These are phyloP conservation scores for Synergus laeviventris DNA, from an alignment of 2,888 invertebrate genomes.

Conservation along the genomic window DNA sequence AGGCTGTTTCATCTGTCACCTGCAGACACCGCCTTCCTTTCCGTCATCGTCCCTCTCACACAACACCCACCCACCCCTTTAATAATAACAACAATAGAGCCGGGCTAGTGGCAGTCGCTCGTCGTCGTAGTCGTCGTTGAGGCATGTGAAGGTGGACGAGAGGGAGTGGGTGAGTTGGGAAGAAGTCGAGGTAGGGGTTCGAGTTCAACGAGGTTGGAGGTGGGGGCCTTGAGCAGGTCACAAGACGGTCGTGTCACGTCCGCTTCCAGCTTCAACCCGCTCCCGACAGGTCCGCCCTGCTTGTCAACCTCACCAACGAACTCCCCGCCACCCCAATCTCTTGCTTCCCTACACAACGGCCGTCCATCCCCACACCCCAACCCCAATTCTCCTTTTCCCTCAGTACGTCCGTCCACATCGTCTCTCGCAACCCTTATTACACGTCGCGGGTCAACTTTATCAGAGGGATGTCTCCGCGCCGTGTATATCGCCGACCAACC, in stretches of 20 bases:
- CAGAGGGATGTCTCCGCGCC: constrained; percentile 68
- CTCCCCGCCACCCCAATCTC: constrained; percentile 46
- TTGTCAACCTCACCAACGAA: constrained; percentile 64
- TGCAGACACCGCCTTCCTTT: constrained; percentile 76
- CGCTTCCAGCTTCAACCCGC: constrained; percentile 70
- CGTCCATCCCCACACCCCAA: constrained; percentile 42
- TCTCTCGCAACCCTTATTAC: constrained; percentile 73
- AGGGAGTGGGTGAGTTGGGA: constrained; percentile 57
- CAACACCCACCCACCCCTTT: constrained; percentile 64
- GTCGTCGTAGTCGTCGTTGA: constrained; percentile 55
- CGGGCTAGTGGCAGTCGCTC: constrained; percentile 63
- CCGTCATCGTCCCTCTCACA: constrained; percentile 74
- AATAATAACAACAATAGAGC: constrained; percentile 76
- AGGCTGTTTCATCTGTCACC: constrained; percentile 76
- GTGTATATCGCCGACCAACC: constrained; percentile 55
- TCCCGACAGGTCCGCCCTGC: constrained; percentile 68
- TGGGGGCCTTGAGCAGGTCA: constrained; percentile 62
- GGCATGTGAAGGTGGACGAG: constrained; percentile 63
- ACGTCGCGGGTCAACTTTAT: constrained; percentile 74
- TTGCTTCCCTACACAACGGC: constrained; percentile 44
- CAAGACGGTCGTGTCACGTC: constrained; percentile 75
- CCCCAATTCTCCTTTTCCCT: constrained; percentile 43
- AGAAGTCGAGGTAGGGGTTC: constrained; percentile 53
- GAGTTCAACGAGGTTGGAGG: constrained; percentile 47
- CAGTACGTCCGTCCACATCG: constrained; percentile 61